Evolutionary conservation across 2,888 invertebrate species (phyloP), one percentile per base, ranked within the genome.

Genomic region (Eledone cirrhosa): DNA sequence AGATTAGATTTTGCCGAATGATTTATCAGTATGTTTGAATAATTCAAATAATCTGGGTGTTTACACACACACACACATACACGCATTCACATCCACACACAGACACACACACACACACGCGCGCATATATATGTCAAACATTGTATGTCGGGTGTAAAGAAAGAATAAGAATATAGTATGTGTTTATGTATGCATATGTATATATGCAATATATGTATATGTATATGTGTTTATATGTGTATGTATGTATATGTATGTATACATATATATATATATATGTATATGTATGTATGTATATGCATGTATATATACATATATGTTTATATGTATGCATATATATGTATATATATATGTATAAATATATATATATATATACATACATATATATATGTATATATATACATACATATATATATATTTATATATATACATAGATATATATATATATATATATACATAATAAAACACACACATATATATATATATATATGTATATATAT

Each of bases 331-430:
- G n/a, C n/a, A n/a, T 59, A 59, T 59, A 7, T 59, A 7, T 59
- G 4, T 59, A 59, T 63, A 14, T 13, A 63, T 63, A 7, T 22
- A 22, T 63, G 7, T 63, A 63, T 63, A 5, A 24, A 63, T 19
- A 1, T 63, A 19, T 63, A 5, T 63, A 19, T 63, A 63, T 63
- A 1, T 63, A 27, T 65, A 13, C 19, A 27, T 7, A 1, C 16
- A 69, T 8, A 31, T 67, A 24, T 67, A 67, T n/a, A 24, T 67
- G 31, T 67, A 67, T 67, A 67, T 67, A 67, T 67, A 27, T 63
- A 63, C 22, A n/a, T 22, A 3, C 7, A n/a, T 63, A 63, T 63
- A n/a, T 63, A 63, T 63, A 1, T 63, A 59, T 63, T 27, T 63
- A 22, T 63, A n/a, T 63, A n/a, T n/a, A n/a, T 63, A 63, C 22